Evolutionary conservation across 2,113 vertebrate genomes (phyloP).

Genomic region (Bujurquina vittata): DNA sequence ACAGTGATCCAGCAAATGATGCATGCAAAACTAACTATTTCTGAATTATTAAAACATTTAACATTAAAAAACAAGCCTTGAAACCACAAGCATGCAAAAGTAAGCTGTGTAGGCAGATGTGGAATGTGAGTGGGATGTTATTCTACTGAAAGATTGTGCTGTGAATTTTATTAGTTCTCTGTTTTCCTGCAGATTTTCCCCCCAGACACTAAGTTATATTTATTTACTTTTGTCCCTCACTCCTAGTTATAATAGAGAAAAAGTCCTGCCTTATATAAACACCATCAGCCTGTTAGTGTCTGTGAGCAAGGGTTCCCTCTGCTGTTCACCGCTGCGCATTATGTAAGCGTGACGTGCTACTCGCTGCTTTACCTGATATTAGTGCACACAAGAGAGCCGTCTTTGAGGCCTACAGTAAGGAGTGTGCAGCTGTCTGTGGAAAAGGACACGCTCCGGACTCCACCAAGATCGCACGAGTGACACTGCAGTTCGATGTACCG

Average conservation of each 20-base stretch:
- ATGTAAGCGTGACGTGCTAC: not conserved
- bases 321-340: slow-evolving; percentile 38
- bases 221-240: slow-evolving; percentile 10
- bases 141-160: not conserved
- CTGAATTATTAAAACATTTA: not conserved
- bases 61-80: not conserved
- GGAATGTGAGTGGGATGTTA: slow-evolving; percentile 35
- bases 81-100: not conserved
- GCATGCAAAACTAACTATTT: not conserved
- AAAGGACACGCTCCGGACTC: slow-evolving; percentile 51
- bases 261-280: not conserved
- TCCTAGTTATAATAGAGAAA: slow-evolving; percentile 8
- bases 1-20: not conserved
- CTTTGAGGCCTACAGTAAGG: slow-evolving; percentile 49
- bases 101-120: slow-evolving; percentile 18
- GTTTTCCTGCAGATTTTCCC: slow-evolving; percentile 27
- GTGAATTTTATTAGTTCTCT: slow-evolving; percentile 32
- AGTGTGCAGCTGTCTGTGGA: slow-evolving; percentile 57
- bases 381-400: slow-evolving; percentile 58
- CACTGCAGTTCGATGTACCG: slow-evolving; percentile 46
- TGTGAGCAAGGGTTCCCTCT: slow-evolving; percentile 60
- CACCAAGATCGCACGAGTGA: slow-evolving; percentile 40
- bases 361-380: slow-evolving; percentile 45
- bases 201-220: slow-evolving; percentile 8
- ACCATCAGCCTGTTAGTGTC: not conserved